Evolutionary conservation across 2,888 invertebrate species (phyloP).

Genomic region (Pterobdella sp.): DNA sequence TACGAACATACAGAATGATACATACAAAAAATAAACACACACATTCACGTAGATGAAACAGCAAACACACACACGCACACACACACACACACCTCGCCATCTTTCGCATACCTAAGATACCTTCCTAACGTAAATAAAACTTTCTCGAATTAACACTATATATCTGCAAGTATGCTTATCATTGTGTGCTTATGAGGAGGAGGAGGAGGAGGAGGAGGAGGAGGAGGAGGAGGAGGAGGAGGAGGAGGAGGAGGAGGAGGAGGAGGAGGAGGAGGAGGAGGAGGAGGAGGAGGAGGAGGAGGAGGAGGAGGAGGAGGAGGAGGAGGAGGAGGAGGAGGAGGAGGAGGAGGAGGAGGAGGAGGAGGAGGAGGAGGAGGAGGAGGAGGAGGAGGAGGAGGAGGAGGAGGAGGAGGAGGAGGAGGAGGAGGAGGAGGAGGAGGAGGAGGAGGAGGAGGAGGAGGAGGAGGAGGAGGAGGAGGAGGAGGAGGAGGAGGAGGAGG

Average conservation of each 20-base stretch:
- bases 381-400: not conserved
- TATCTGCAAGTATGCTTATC: too few species aligned
- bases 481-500: not conserved
- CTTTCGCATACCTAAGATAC: too few species aligned
- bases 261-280: conserved; percentile 13
- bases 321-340: not conserved
- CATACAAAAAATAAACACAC: too few species aligned
- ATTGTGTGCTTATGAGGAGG: too few species aligned
- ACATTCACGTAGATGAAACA: too few species aligned
- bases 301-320: conserved; percentile 1
- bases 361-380: not conserved
- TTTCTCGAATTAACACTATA: too few species aligned
- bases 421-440: not conserved
- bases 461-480: not conserved
- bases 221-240: not conserved
- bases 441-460: not conserved
- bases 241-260: conserved; percentile 13
- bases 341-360: not conserved
- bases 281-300: not conserved
- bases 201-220: conserved; percentile 7
- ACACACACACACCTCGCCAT: too few species aligned
- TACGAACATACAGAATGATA: too few species aligned
- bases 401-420: not conserved
- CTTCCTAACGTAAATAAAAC: too few species aligned
- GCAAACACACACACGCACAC: too few species aligned